Base-by-base conservation (phyloP, 2,113 vertebrate genomes). In the Syrrhaptes paradoxus region DNA sequence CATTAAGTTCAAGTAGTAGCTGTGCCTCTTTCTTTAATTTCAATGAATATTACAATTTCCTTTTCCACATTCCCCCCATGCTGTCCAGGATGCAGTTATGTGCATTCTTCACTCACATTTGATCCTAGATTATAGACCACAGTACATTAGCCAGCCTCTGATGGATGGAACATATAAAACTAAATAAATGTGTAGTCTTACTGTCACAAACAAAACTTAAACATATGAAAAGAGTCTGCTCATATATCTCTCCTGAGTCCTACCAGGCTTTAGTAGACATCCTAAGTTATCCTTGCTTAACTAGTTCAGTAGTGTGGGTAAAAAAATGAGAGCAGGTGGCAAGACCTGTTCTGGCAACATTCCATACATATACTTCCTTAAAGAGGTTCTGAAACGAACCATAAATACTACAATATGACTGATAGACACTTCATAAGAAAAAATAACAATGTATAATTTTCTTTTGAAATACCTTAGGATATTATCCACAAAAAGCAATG, bases 271-370 rank as follows among this genome's bases (percentile, higher is more conserved):
- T 68, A 18, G 41, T n/a, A 61, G 48, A 43, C 18, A 57, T 67
- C n/a, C 24, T 29, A 65, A 65, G 13, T 45, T 75, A 67, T 48
- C 22, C 10, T 77, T 7, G 13, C 46, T 71, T 74, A 71, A 63
- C 11, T 12, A 28, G 46, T 87, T 76, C 41, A 63, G 25, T 63
- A 71, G 13, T 8, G 26, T 31, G 13, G 26, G 13, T 84, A 38
- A 84, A 81, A 77, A 63, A 20, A 51, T 74, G 67, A 74, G 34
- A 72, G 18, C 77, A 86, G 57, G 63, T 84, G 55, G 83, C 34
- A 92, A 71, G 41, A 92, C 48, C 83, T 67, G 68, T 71, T 87
- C 61, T 85, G 83, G 73, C 86, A 92, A 57, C 43, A 54, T 85
- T 93, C 48, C 31, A 38, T 71, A 4, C 10, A 4, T 43, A 8